Evolutionary conservation across 2,888 invertebrate genomes (phyloP).

Genomic region (Morinoia aosen): DNA sequence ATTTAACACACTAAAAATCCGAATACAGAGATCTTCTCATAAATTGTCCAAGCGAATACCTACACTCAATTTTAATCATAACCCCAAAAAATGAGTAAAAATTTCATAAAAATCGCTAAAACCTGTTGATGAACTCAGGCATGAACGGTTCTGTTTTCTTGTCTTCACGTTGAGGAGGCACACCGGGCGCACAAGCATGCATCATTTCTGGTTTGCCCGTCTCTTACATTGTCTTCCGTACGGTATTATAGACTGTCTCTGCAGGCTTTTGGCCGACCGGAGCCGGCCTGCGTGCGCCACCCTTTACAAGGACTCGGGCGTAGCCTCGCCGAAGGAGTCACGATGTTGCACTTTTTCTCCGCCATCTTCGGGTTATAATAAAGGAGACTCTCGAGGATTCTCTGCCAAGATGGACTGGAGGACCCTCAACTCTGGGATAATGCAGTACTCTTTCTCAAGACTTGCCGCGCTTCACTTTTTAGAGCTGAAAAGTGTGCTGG

Average conservation of each 20-base stretch:
- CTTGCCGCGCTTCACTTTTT: not conserved
- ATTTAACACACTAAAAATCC: not conserved
- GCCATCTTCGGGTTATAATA: slow-evolving; percentile 52
- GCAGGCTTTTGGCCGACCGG: not conserved
- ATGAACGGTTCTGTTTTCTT: not conserved
- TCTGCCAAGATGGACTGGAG: slow-evolving; percentile 28
- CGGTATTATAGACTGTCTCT: slow-evolving; percentile 4
- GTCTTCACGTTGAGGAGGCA: not conserved
- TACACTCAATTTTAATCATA: not conserved
- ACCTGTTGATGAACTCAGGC: not conserved
- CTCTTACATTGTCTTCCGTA: not conserved
- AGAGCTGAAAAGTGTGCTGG: slow-evolving; percentile 2
- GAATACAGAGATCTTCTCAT: not conserved
- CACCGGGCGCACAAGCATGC: not conserved
- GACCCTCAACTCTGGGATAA: slow-evolving; percentile 16
- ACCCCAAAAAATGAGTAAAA: not conserved
- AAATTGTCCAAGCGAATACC: not conserved
- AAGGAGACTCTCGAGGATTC: slow-evolving; percentile 34
- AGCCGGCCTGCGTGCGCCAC: slow-evolving; percentile 20
- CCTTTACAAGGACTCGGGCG: slow-evolving; percentile 40
- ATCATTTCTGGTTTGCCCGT: not conserved
- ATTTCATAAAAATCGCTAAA: not conserved
- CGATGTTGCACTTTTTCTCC: slow-evolving; percentile 51
- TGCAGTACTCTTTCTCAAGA: slow-evolving; percentile 31
- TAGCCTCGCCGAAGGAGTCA: slow-evolving; percentile 36